Base-by-base conservation (phyloP, 2,888 invertebrate genomes). In the Crioceris asparagi region DNA sequence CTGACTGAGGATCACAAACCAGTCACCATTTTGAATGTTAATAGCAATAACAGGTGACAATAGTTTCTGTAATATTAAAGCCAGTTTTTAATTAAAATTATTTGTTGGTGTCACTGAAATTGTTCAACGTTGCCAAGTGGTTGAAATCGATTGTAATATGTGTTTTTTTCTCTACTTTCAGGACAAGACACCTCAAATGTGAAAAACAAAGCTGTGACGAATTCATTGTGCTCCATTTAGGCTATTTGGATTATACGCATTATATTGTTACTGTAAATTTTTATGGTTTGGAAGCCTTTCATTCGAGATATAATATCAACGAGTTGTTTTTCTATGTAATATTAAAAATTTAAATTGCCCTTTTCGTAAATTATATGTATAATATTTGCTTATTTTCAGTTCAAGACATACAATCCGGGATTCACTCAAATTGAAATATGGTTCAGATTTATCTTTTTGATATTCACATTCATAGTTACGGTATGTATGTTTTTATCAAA, bases 351-450 rank as follows among this genome's bases (percentile, higher is more conserved):
- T n/a, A 27, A 21, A 8, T 16, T 23, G 12, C 14, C 8, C 4
- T 11, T 10, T n/a, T 31, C 3, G 14, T 11, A 14, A 36, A 26
- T n/a, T n/a, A n/a, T n/a, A n/a, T n/a, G n/a, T n/a, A n/a, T 27
- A 18, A 19, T 7, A 15, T 16, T 16, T 17, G 3, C 36, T 46
- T 50, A 41, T 48, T 77, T 77, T 40, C 72, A 94, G 94, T 92
- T 93, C 61, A 92, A 92, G 67, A 91, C 86, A 3, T 96, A 93
- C 67, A 94, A 92, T 65, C 88, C 93, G 31, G 84, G 84, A 7
- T 97, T 94, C 60, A 94, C 94, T 18, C 91, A 93, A 69, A 83
- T 96, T 60, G 94, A 96, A 68, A 90, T 96, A 44, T 96, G 94
- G 91, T 92, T 96, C 61, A 72, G 96, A 50, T 86, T 94, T 60